Percentiles rank a stretch among this genome's conserved stretches.
Evolutionary conservation across 2,888 invertebrate species (phyloP).

Genomic region (Agrochola circellaris): DNA sequence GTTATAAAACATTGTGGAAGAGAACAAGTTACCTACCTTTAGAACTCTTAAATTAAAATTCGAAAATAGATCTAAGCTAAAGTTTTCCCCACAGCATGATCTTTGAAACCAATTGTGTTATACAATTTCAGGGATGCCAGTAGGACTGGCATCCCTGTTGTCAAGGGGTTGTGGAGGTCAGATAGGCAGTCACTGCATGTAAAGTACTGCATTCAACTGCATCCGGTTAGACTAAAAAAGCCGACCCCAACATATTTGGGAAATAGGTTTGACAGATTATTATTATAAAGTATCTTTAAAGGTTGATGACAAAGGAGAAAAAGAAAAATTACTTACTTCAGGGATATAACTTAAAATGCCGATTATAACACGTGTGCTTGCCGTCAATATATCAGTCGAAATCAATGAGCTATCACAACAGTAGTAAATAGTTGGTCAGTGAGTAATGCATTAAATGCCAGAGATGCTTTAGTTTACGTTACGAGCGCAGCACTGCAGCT

Average conservation of each 20-base stretch:
- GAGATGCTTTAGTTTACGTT: conserved; percentile 20
- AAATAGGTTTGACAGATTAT: background rate
- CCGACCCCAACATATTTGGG: background rate
- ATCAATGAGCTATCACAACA: conserved; percentile 24
- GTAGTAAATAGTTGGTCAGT: conserved; percentile 26
- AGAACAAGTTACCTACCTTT: background rate
- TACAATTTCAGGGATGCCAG: background rate
- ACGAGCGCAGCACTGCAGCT: conserved; percentile 10
- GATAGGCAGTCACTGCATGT: background rate
- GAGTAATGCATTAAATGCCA: conserved; percentile 23
- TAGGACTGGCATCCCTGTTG: no score
- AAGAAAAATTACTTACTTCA: background rate
- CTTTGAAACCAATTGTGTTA: background rate
- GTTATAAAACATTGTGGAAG: background rate
- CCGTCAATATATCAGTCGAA: background rate
- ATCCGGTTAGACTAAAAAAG: background rate
- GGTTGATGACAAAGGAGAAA: background rate
- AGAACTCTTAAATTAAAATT: background rate
- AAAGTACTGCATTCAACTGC: background rate
- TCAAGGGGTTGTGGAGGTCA: background rate
- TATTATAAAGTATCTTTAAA: background rate
- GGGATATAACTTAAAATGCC: no score
- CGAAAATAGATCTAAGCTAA: background rate
- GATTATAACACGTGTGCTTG: background rate
- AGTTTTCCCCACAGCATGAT: background rate